A percentile compares a stretch with the other conserved stretches of the same genome.
Conservation (phyloP, 2,888 invertebrate species). For the Neoitamus cyanurus region DNA sequence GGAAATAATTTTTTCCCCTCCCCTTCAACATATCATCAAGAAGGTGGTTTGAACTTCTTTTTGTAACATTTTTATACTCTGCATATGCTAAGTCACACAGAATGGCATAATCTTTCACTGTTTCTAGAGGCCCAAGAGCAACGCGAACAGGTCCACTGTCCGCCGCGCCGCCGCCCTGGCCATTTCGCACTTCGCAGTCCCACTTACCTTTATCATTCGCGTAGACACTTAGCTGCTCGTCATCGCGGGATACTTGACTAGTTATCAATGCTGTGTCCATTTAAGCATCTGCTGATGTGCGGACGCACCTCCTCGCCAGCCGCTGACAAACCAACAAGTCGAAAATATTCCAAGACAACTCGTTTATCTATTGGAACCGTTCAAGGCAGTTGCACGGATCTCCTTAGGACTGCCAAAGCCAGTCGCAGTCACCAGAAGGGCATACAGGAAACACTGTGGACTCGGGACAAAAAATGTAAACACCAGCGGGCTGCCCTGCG, state of each 20-base stretch:
- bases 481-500: neutral
- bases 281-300: slow-evolving; percentile 70
- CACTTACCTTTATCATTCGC: slow-evolving; percentile 90
- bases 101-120: too few relatives aligned
- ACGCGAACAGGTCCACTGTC: neutral
- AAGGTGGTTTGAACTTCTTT: too few relatives aligned
- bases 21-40: too few relatives aligned
- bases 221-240: slow-evolving; percentile 93
- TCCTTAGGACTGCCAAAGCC: neutral
- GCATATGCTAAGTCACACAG: too few relatives aligned
- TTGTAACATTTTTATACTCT: too few relatives aligned
- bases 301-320: slow-evolving; percentile 36
- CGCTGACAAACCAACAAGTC: slow-evolving; percentile 29
- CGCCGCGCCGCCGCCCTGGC: neutral
- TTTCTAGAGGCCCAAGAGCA: neutral
- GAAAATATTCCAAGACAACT: slow-evolving; percentile 32
- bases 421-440: neutral
- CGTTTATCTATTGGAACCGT: slow-evolving; percentile 36
- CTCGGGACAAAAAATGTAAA: slow-evolving; percentile 8
- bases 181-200: too few relatives aligned
- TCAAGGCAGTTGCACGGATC: neutral
- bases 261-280: slow-evolving; percentile 99
- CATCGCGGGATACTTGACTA: slow-evolving; percentile 97
- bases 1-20: too few relatives aligned
- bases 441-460: neutral